These are phyloP conservation scores for Xanthorhoe spadicearia DNA, from an alignment of 2,888 invertebrate genomes.

Conservation along the genomic window DNA sequence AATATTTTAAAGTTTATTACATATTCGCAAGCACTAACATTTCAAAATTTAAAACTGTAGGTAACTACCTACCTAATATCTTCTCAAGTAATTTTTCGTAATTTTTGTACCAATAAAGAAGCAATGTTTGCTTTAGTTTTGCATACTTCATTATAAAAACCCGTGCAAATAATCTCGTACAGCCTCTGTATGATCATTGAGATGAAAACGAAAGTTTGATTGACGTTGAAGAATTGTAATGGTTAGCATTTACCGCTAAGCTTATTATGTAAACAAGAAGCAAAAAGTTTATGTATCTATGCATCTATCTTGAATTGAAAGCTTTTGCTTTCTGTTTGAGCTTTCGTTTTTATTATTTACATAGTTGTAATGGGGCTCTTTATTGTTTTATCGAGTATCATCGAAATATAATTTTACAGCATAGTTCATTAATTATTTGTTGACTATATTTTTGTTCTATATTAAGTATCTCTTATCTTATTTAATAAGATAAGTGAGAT, in stretches of 20 bases:
- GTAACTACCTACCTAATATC: neutral
- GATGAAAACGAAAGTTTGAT: constrained; percentile 46
- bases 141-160: neutral
- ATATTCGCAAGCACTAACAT: no score
- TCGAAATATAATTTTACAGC: no score
- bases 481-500: no score
- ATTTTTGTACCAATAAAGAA: constrained; percentile 4
- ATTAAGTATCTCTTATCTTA: no score
- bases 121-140: neutral
- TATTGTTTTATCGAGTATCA: constrained; percentile 20
- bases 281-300: constrained; percentile 29
- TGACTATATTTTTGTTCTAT: no score
- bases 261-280: constrained; percentile 39
- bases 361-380: constrained; percentile 10
- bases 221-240: constrained; percentile 37
- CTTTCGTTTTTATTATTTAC: constrained; percentile 35
- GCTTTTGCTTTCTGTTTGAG: constrained; percentile 38
- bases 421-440: no score
- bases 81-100: constrained; percentile 1
- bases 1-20: no score
- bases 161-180: neutral
- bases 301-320: constrained; percentile 22
- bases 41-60: no score
- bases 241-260: constrained; percentile 33
- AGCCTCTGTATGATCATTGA: constrained; percentile 34